These are phyloP conservation scores for Mesembrinibis cayennensis DNA, from an alignment of 2,113 vertebrate genomes.

Conservation along the genomic window DNA sequence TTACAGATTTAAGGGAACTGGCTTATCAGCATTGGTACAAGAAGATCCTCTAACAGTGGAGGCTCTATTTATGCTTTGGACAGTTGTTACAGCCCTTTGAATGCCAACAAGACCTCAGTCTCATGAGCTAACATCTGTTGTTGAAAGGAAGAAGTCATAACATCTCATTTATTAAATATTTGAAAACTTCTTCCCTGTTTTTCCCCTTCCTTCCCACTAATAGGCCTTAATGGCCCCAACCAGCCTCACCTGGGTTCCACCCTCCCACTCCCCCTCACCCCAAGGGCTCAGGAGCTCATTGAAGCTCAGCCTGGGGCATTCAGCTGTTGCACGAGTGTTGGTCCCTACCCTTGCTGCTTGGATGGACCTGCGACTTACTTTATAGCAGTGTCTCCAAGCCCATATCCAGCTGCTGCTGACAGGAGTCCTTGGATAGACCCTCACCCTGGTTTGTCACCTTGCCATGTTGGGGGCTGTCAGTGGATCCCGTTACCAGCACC, in stretches of 20 bases:
- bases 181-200: background rate
- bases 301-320: background rate
- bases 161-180: background rate
- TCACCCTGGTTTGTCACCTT: background rate
- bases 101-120: background rate
- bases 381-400: background rate
- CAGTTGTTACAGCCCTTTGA: background rate
- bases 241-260: background rate
- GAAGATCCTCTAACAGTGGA: background rate
- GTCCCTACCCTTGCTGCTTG: rapidly evolving
- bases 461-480: rapidly evolving
- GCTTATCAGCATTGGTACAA: background rate
- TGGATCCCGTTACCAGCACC: background rate
- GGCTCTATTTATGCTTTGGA: background rate
- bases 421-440: too few relatives aligned
- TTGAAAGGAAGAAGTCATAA: background rate
- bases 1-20: background rate
- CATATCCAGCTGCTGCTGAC: background rate
- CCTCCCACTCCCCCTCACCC: rapidly evolving
- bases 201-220: background rate
- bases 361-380: rapidly evolving
- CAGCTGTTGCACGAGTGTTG: background rate
- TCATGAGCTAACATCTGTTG: rapidly evolving
- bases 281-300: background rate
- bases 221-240: background rate